These are phyloP conservation scores for Phortica magna DNA, from an alignment of 2,888 invertebrate species.

Conservation along the genomic window DNA sequence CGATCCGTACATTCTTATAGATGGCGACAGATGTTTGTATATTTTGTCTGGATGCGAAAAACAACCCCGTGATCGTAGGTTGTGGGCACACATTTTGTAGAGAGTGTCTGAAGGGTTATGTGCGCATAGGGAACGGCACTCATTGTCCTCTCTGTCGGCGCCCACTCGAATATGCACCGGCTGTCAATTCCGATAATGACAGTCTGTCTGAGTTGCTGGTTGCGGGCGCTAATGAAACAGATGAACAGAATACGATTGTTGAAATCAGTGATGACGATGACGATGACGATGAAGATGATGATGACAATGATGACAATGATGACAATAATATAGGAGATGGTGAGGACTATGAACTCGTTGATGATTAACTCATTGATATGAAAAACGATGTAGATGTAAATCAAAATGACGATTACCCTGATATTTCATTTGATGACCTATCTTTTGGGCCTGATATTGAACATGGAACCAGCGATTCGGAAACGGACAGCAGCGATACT, in stretches of 20 bases:
- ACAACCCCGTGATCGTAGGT: neutral
- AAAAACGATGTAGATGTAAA: neutral
- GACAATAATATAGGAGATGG: neutral
- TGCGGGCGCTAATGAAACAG: neutral
- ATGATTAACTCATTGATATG: neutral
- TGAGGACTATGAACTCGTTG: neutral
- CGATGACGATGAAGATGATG: neutral
- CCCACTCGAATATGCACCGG: neutral
- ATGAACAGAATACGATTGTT: too few species aligned
- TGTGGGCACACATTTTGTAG: constrained; percentile 18
- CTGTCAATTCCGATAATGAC: too few species aligned
- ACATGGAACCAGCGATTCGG: too few species aligned
- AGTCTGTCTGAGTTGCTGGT: too few species aligned
- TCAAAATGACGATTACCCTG: neutral
- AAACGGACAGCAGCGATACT: neutral
- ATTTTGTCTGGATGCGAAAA: neutral
- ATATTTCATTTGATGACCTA: neutral
- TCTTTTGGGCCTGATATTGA: too few species aligned
- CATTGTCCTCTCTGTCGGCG: constrained; percentile 9
- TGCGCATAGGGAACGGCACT: neutral
- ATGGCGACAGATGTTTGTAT: neutral
- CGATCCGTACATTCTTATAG: too few species aligned
- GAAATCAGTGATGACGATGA: neutral
- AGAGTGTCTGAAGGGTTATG: neutral
- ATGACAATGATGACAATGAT: neutral